Conservation (phyloP, 2,797 vertebrate species). For the Cryptoprocta ferox region DNA sequence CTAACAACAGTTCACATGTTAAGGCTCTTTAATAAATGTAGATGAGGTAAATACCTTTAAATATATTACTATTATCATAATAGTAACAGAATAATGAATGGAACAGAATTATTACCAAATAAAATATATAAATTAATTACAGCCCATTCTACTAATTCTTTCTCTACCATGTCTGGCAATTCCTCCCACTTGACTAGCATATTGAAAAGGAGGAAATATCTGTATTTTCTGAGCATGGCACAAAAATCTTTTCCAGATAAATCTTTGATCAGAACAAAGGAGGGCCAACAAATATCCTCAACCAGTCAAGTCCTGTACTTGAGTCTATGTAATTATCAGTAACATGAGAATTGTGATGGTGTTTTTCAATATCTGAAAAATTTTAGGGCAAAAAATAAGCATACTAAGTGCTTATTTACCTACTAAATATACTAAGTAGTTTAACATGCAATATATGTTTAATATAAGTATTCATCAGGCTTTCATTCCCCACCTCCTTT, state of each 20-base stretch:
- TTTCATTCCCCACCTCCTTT: background rate
- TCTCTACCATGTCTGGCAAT: background rate
- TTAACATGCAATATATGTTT: background rate
- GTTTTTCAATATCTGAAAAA: conserved; percentile 1
- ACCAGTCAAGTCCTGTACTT: background rate
- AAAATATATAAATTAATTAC: conserved; percentile 18
- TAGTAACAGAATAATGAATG: background rate
- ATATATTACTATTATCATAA: background rate
- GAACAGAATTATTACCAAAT: background rate
- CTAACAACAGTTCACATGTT: background rate
- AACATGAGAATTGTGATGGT: background rate
- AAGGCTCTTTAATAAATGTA: background rate
- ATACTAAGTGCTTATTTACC: background rate
- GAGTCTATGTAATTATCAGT: background rate
- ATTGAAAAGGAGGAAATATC: background rate
- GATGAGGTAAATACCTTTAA: background rate
- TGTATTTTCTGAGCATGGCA: background rate
- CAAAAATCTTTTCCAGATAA: conserved; percentile 46
- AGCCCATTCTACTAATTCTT: background rate
- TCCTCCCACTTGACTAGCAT: background rate
- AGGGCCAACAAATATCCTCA: background rate
- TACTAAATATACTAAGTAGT: background rate
- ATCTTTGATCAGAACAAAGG: conserved; percentile 46
- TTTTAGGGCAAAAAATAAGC: background rate
- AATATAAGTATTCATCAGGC: background rate